Percentiles rank a stretch among this genome's conserved stretches.
Conservation (phyloP, 2,888 invertebrate species). For the Helleia helle region DNA sequence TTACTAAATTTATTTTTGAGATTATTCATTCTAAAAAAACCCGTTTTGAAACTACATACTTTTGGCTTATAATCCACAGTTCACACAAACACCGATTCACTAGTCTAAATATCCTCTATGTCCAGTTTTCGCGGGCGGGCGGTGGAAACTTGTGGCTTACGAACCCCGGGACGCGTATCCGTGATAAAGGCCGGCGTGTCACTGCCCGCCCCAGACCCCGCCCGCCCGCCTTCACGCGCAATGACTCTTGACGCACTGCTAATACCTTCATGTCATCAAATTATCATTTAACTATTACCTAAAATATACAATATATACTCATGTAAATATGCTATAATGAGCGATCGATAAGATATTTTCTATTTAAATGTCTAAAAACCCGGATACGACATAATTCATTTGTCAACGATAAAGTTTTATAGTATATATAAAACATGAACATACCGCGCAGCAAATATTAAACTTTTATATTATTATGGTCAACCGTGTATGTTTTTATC, state of each 20-base stretch:
- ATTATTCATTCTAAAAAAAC: too few relatives aligned
- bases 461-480: too few relatives aligned
- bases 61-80: background rate
- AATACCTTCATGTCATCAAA: slow-evolving; percentile 9
- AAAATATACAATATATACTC: background rate
- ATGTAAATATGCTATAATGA: too few relatives aligned
- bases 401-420: too few relatives aligned
- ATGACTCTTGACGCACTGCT: slow-evolving; percentile 35
- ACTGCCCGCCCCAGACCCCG: slow-evolving; percentile 44
- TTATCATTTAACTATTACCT: background rate
- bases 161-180: slow-evolving; percentile 38
- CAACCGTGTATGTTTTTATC: too few relatives aligned
- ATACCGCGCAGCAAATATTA: too few relatives aligned
- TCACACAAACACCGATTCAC: background rate
- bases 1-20: too few relatives aligned
- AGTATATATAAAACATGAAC: too few relatives aligned
- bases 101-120: background rate
- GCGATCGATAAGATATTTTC: too few relatives aligned
- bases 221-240: slow-evolving; percentile 33
- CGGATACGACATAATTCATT: too few relatives aligned
- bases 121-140: slow-evolving; percentile 27
- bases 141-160: slow-evolving; percentile 26
- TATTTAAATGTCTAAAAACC: too few relatives aligned
- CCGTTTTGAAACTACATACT: background rate
- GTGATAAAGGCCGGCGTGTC: slow-evolving; percentile 44